Conservation (phyloP, 2,113 vertebrate species). For the Dipodomys merriami region DNA sequence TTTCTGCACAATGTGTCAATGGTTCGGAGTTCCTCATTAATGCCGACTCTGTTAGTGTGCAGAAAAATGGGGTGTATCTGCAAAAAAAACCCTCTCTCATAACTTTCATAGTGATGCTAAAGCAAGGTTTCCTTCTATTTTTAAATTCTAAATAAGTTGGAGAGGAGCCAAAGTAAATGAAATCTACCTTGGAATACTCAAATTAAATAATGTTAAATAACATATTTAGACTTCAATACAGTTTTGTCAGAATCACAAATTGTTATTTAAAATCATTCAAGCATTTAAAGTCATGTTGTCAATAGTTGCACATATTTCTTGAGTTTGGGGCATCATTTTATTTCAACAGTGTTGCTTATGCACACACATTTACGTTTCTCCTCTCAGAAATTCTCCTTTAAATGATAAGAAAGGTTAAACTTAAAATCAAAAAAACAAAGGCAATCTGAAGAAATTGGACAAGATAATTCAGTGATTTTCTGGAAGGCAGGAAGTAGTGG, state of each 20-base stretch:
- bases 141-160: too few relatives aligned
- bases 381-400: neutral
- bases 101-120: neutral
- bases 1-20: too few relatives aligned
- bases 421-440: neutral
- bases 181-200: neutral
- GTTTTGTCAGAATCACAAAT: neutral
- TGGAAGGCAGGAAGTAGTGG: neutral
- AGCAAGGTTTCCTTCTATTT: too few relatives aligned
- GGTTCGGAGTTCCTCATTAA: too few relatives aligned
- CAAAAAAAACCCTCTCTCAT: too few relatives aligned
- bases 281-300: too few relatives aligned
- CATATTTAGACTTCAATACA: neutral
- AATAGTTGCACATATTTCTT: too few relatives aligned
- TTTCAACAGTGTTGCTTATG: neutral
- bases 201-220: neutral
- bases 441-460: neutral
- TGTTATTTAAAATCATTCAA: too few relatives aligned
- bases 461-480: slow-evolving; percentile 30
- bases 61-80: neutral
- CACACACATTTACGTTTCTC: neutral
- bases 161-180: neutral
- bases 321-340: neutral
- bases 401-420: neutral
- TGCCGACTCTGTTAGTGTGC: neutral